Base-by-base conservation (phyloP, 2,888 invertebrate species). In the Galeruca laticollis region DNA sequence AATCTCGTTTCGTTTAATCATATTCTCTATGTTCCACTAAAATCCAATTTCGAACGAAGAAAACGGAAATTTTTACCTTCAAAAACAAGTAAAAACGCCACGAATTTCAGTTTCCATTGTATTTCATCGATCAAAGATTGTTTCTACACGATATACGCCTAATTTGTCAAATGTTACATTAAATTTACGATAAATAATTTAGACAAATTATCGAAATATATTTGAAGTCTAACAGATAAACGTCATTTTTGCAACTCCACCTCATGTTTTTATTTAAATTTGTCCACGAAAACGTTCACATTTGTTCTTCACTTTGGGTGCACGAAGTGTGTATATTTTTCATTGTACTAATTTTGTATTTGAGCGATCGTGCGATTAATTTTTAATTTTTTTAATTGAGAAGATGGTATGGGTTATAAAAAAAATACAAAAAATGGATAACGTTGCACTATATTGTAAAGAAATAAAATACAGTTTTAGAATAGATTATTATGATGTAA, bases 391-490 rank as follows among this genome's bases (percentile, higher is more conserved):
- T 76, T 74, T 75, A 57, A 76, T 78, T 78, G 80, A 73, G 74
- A 77, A 77, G 26, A 21, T 74, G 76, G 79, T 77, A 79, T 77
- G 77, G 72, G 77, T 77, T 54, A 60, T 68, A 31, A 71, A 47
- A 62, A 61, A 70, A 74, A 13, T 13, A 59, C 47, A 65, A 59
- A 65, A 56, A 65, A 78, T 75, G 78, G 79, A 79, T 77, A 81
- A 77, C 81, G 82, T 83, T 81, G 82, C 82, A 82, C 82, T 73
- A 72, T 76, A 57, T 59, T 82, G 82, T 82, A 82, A 82, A 83
- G 80, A 81, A 79, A n/a, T n/a, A 82, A 47, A 15, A 47, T 81
- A 81, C 78, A 57, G 76, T 26, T 76, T 79, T 82, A 82, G 81
- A 78, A 71, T 80, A 81, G 79, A 76, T 76, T 79, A 66, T 77